These are phyloP conservation scores for Yasuhikotakia modesta DNA, from an alignment of 2,797 vertebrate genomes.

Conservation along the genomic window DNA sequence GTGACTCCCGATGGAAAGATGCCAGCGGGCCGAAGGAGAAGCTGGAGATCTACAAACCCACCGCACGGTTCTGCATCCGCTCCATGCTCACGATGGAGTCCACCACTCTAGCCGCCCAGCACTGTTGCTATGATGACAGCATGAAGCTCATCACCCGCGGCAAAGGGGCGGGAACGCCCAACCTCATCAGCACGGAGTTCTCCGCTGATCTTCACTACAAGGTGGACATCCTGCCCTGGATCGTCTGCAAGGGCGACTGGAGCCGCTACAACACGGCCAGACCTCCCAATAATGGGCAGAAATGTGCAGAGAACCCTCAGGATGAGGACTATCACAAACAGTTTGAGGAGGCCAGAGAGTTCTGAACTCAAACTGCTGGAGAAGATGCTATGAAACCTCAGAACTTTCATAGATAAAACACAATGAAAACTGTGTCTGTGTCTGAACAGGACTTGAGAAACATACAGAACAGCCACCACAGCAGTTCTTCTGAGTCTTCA, in stretches of 20 bases:
- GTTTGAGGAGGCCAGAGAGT: constrained; percentile 91
- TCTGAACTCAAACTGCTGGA: constrained; percentile 65
- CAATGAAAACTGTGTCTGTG: constrained; percentile 6
- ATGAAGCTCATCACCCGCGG: constrained; percentile 90
- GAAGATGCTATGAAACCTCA: background rate
- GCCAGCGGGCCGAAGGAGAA: constrained; percentile 89
- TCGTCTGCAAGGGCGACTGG: constrained; percentile 96
- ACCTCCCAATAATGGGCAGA: constrained; percentile 88
- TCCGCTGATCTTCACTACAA: constrained; percentile 94
- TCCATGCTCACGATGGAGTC: constrained; percentile 89
- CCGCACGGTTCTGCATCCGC: constrained; percentile 88
- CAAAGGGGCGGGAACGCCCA: constrained; percentile 87
- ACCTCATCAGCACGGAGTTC: constrained; percentile 93
- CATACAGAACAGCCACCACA: background rate
- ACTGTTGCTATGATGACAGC: constrained; percentile 89
- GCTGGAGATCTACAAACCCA: constrained; percentile 93
- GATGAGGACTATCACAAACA: constrained; percentile 89
- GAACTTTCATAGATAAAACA: background rate
- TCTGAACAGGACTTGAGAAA: constrained; percentile 32
- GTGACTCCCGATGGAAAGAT: constrained; percentile 87
- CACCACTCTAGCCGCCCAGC: constrained; percentile 89
- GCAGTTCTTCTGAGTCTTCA: background rate
- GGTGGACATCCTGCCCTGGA: constrained; percentile 94
- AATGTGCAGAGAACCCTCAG: constrained; percentile 82
- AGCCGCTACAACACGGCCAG: constrained; percentile 88